These are phyloP conservation scores for Heteractis magnifica DNA, from an alignment of 92 coral and sea anemone species.

Conservation along the genomic window DNA sequence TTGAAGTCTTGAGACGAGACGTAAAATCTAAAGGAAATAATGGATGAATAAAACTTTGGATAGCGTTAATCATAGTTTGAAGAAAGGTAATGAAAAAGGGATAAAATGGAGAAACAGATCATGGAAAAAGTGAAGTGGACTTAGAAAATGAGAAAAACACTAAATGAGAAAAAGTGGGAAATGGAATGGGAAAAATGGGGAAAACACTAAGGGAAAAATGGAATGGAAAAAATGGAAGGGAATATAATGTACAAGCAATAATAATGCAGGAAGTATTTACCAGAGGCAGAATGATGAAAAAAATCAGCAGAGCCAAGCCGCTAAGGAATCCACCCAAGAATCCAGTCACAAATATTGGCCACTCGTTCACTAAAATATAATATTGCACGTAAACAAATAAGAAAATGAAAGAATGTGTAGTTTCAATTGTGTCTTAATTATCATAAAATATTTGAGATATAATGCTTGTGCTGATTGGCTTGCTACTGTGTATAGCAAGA, in stretches of 20 bases:
- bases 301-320: constrained; percentile 63
- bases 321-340: constrained; percentile 80
- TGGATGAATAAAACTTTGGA: neutral
- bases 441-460: neutral
- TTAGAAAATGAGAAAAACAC: neutral
- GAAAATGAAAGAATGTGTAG: neutral
- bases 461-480: too few species aligned
- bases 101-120: neutral
- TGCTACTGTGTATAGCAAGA: too few species aligned
- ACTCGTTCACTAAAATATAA: constrained; percentile 54
- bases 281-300: constrained; percentile 85
- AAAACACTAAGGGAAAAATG: neutral
- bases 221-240: neutral
- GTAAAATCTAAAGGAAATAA: constrained; percentile 57
- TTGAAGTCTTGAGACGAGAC: constrained; percentile 60
- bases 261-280: constrained; percentile 39
- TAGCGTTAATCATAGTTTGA: neutral
- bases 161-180: neutral
- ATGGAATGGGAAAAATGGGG: neutral
- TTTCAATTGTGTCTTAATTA: too few species aligned
- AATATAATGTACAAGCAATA: neutral
- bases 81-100: neutral
- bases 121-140: neutral
- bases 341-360: constrained; percentile 54
- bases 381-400: neutral